Conservation (phyloP, 1,140 invertebrate species). For the Diorhabda elongata region DNA sequence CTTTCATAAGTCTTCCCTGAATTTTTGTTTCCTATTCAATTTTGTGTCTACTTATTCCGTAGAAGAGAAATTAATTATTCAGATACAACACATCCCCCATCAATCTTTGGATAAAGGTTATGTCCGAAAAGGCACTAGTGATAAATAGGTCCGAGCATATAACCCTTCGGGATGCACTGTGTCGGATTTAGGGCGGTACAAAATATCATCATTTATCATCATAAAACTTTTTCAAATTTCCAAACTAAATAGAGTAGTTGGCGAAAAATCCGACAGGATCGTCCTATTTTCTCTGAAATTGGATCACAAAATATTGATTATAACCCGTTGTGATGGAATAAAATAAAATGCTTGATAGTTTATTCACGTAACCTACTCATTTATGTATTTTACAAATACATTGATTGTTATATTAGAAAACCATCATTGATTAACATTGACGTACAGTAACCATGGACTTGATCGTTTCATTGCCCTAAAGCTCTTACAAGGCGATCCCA, state of each 20-base stretch:
- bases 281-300: too few relatives aligned
- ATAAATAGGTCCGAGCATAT: neutral
- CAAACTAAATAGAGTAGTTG: neutral
- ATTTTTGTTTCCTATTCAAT: neutral
- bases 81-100: neutral
- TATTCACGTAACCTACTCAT: too few relatives aligned
- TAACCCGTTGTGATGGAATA: too few relatives aligned
- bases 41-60: neutral
- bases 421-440: too few relatives aligned
- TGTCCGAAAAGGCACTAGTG: slow-evolving; percentile 1
- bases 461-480: too few relatives aligned
- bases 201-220: slow-evolving; percentile 1
- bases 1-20: neutral
- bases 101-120: slow-evolving; percentile 2
- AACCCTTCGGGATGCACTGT: neutral
- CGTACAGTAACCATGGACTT: too few relatives aligned
- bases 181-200: neutral
- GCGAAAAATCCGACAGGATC: neutral
- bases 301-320: too few relatives aligned
- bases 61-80: slow-evolving; percentile 3
- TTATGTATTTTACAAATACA: too few relatives aligned
- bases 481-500: too few relatives aligned
- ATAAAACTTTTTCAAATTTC: neutral
- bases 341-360: too few relatives aligned
- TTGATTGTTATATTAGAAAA: too few relatives aligned